Percentiles rank a stretch among this genome's conserved stretches.
Conservation (phyloP, 2,797 vertebrate species). For the Pitangus sulphuratus region DNA sequence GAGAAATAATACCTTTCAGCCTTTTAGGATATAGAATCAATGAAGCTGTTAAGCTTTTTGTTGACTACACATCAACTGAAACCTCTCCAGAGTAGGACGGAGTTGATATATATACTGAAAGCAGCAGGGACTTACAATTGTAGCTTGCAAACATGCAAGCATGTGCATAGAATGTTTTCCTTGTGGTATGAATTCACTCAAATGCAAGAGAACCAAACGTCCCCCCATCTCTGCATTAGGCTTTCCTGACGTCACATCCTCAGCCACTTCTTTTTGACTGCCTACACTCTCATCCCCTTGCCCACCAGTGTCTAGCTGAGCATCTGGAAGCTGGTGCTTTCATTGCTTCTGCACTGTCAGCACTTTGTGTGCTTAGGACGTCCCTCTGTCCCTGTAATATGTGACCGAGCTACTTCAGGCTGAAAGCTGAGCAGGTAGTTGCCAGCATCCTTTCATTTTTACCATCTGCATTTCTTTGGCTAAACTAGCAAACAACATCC, state of each 20-base stretch:
- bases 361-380: background rate
- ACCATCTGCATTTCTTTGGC: constrained; percentile 54
- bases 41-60: background rate
- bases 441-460: constrained; percentile 58
- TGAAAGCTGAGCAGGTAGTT: constrained; percentile 57
- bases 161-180: background rate
- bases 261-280: background rate
- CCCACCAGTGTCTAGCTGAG: background rate
- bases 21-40: background rate
- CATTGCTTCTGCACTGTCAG: constrained; percentile 12
- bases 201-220: background rate
- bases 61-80: background rate
- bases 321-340: constrained; percentile 28
- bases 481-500: constrained; percentile 11
- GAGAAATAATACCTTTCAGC: background rate
- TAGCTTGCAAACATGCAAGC: background rate
- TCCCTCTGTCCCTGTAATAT: background rate
- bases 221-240: background rate
- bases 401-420: constrained; percentile 29
- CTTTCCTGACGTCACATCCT: background rate
- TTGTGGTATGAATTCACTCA: background rate
- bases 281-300: background rate
- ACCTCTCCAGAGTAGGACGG: background rate
- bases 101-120: background rate
- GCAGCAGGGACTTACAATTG: background rate